Evolutionary conservation across 2,888 invertebrate species (phyloP).

Genomic region (Malthinus flaveolus): DNA sequence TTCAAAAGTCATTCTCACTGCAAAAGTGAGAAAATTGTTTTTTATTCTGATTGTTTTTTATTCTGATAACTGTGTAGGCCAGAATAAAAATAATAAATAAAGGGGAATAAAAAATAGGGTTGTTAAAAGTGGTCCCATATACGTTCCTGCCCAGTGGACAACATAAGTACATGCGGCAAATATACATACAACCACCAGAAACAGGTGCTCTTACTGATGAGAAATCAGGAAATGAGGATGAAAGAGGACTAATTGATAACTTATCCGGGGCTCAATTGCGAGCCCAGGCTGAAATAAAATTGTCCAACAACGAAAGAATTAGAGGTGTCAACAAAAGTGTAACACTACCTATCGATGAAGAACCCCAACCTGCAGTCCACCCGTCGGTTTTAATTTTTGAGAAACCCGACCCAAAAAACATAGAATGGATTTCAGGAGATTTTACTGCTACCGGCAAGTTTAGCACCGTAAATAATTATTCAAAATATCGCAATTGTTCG

Average conservation of each 20-base stretch:
- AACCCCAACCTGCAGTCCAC: neutral
- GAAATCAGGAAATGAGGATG: conserved; percentile 5
- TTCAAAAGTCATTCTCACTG: no score
- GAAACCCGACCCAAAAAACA: neutral
- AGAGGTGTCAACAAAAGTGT: neutral
- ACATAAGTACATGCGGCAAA: no score
- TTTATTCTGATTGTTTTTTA: no score
- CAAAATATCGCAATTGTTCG: neutral
- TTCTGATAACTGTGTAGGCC: no score
- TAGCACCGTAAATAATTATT: no score
- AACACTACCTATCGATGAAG: neutral
- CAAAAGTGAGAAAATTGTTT: no score
- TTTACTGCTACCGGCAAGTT: neutral
- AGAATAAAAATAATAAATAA: no score
- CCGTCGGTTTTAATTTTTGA: neutral
- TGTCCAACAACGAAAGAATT: conserved; percentile 2
- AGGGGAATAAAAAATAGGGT: no score
- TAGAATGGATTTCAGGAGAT: conserved; percentile 6
- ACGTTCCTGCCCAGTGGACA: no score
- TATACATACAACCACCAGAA: conserved; percentile 8
- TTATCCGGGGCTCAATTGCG: neutral
- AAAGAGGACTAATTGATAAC: neutral
- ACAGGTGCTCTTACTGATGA: neutral
- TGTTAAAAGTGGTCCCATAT: no score
- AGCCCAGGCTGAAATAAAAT: conserved; percentile 5